These are phyloP conservation scores for Drosophila dives DNA, from an alignment of 2,888 invertebrate species.

Conservation along the genomic window DNA sequence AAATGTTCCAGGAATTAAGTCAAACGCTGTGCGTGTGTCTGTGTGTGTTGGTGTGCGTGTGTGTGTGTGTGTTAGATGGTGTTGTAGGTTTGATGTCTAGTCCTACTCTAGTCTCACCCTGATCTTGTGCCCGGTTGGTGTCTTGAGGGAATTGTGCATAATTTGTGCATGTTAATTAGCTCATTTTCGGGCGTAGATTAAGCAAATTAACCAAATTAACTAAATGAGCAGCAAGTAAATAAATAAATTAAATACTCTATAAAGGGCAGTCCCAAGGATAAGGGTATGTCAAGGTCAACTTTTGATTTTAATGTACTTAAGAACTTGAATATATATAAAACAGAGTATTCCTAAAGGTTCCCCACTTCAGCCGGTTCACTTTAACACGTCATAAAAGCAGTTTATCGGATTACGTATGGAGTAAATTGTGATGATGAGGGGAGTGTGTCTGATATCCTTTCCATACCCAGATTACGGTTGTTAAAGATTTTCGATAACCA, in stretches of 20 bases:
- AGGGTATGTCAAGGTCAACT: conserved; percentile 4
- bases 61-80: conserved; percentile 4
- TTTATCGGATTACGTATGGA: background rate
- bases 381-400: background rate
- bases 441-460: background rate
- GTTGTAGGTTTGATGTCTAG: conserved; percentile 7
- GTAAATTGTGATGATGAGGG: background rate
- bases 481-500: background rate
- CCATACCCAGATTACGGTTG: background rate
- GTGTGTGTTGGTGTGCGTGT: conserved; percentile 9
- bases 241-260: conserved; percentile 60
- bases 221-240: conserved; percentile 62
- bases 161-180: conserved; percentile 71
- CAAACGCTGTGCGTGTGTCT: conserved; percentile 11
- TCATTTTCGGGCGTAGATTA: conserved; percentile 70
- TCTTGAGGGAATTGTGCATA: conserved; percentile 68
- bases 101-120: conserved; percentile 3
- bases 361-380: background rate
- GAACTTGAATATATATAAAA: background rate
- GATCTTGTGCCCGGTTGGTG: conserved; percentile 41
- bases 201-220: conserved; percentile 72
- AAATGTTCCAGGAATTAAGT: conserved; percentile 36
- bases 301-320: background rate
- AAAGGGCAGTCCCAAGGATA: background rate
- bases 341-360: background rate